phyloP scores from a whole-genome alignment of 2,888 invertebrate genomes.

The Cephonodes hylas region DNA sequence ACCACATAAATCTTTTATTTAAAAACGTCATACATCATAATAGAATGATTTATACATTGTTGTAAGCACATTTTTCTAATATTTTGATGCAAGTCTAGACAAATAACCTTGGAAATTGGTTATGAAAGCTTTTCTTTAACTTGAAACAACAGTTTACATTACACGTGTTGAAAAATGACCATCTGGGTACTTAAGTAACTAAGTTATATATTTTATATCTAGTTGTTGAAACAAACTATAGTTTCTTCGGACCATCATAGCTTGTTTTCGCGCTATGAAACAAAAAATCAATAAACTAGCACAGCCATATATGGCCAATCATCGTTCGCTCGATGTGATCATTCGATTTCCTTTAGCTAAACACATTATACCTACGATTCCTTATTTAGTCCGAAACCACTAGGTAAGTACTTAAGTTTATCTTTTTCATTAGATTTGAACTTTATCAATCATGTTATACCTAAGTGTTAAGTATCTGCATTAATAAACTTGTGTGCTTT shows the following conservation, averaged over 20 bases:
- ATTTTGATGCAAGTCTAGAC: too few relatives aligned
- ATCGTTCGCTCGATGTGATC: slow-evolving; percentile 45
- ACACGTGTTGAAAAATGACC: too few relatives aligned
- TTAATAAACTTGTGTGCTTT: neutral
- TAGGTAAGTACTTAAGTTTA: slow-evolving; percentile 17
- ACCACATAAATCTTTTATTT: too few relatives aligned
- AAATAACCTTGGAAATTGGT: too few relatives aligned
- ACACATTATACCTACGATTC: slow-evolving; percentile 24
- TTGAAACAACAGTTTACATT: neutral
- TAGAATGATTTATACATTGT: too few relatives aligned
- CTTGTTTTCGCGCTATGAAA: slow-evolving; percentile 7
- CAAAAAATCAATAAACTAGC: slow-evolving; percentile 26
- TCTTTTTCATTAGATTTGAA: slow-evolving; percentile 12
- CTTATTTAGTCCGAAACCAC: slow-evolving; percentile 35
- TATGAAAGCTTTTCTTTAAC: too few relatives aligned
- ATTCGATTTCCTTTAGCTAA: slow-evolving; percentile 31
- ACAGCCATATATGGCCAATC: slow-evolving; percentile 36
- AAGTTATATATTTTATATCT: too few relatives aligned
- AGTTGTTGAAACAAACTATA: neutral
- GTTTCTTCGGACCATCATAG: neutral
- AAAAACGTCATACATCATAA: too few relatives aligned
- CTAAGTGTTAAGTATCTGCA: slow-evolving; percentile 3
- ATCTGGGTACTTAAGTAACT: too few relatives aligned
- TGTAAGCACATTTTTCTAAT: too few relatives aligned
- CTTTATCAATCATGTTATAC: slow-evolving; percentile 14